Evolutionary conservation across 2,113 vertebrate genomes (phyloP), one percentile per base, ranked within the genome.

Genomic region (Hoplias malabaricus): DNA sequence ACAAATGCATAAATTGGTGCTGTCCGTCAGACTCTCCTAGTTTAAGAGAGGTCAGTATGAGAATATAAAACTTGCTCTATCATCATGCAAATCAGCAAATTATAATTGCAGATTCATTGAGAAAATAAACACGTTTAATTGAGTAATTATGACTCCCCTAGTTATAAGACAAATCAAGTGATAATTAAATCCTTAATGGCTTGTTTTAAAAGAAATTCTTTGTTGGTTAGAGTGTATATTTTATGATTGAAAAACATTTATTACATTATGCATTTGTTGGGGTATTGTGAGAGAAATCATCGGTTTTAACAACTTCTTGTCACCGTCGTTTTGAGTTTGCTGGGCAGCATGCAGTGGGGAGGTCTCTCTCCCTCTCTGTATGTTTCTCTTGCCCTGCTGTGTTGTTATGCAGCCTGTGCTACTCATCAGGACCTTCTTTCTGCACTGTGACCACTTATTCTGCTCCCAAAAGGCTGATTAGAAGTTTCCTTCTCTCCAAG

Each of bases 381-480:
- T 53, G 16, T 56, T 21, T 56, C 29, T 42, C 23, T 59, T 29
- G n/a, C 29, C 13, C 42, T 59, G 33, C 29, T 27, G 29, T 29
- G 29, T 77, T 67, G 48, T 68, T 73, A 21, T 61, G 25, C 36
- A 14, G 33, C 29, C 53, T 16, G 10, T 48, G 16, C 74, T 67
- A 27, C 48, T 69, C 69, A 73, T 78, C 80, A 78, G 65, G 56
- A 69, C 75, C 56, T 54, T 66, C 63, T 62, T 38, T 53, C 48
- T 81, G 68, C 34, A 38, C 50, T 6, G 33, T 53, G 69, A 33
- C 65, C 69, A 43, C 54, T 61, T 66, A 29, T 2, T 66, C 25
- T 7, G 6, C 19, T 73, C 69, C 80, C 75, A 25, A 42, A 82
- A 69, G 75, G 71, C 69, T 73, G 75, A 81, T 81, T 78, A 78